Percentiles rank a stretch among this genome's conserved stretches.
Evolutionary conservation across 1,140 invertebrate genomes (phyloP).

Genomic region (Drosophila prosaltans): DNA sequence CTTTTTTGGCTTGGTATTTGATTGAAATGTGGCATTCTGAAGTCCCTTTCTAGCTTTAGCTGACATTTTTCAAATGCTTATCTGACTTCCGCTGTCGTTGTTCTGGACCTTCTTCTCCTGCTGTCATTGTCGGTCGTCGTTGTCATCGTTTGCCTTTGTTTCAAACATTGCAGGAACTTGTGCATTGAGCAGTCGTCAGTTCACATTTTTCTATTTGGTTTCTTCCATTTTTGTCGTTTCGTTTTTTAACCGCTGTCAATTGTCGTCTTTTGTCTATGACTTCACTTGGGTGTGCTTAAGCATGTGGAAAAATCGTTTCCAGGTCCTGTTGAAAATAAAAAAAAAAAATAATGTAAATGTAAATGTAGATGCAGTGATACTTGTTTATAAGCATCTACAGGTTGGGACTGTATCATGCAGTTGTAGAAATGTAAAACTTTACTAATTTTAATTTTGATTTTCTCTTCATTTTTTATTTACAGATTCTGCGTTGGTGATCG

Average conservation of each 20-base stretch:
- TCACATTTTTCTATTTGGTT: constrained; percentile 30
- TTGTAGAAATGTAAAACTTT: too few species aligned
- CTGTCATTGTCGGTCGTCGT: constrained; percentile 16
- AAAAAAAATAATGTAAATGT: neutral
- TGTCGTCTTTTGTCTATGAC: constrained; percentile 54
- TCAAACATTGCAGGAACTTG: constrained; percentile 17
- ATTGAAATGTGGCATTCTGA: constrained; percentile 37
- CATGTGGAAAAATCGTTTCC: constrained; percentile 81
- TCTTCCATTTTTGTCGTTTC: neutral
- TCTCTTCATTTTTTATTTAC: constrained; percentile 66
- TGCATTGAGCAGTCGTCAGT: constrained; percentile 18
- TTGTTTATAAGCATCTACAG: neutral
- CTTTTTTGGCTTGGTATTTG: constrained; percentile 26
- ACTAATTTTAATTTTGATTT: neutral
- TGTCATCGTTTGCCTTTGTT: constrained; percentile 42
- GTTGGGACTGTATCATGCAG: neutral
- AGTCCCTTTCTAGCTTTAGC: constrained; percentile 20
- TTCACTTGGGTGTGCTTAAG: constrained; percentile 46
- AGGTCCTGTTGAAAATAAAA: constrained; percentile 50
- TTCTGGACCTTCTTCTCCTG: constrained; percentile 43
- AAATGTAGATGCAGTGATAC: neutral
- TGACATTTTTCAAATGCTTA: constrained; percentile 74
- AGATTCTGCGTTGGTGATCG: constrained; percentile 98
- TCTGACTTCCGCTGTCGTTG: constrained; percentile 62
- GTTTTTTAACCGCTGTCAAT: constrained; percentile 62